A percentile compares a stretch with the other conserved stretches of the same genome.
phyloP scores from a whole-genome alignment of 2,888 invertebrate genomes.

The Unio delphinus region DNA sequence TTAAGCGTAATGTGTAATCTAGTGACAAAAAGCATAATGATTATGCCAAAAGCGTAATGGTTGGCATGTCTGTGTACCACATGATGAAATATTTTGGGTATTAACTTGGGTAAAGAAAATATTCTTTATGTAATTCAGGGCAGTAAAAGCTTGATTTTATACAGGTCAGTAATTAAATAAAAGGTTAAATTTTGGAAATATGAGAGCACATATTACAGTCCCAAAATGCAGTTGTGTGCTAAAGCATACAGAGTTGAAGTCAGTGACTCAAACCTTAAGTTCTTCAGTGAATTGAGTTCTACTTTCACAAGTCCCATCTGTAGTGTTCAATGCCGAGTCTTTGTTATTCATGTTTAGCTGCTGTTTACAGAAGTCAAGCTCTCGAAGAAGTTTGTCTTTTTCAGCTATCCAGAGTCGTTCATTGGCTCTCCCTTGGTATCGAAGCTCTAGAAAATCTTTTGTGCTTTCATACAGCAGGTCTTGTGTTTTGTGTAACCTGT shows the following conservation, averaged over 20 bases:
- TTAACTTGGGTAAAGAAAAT: too few relatives aligned
- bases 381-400: conserved; percentile 67
- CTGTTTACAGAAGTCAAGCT: conserved; percentile 62
- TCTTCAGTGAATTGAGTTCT: conserved; percentile 52
- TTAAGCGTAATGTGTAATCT: too few relatives aligned
- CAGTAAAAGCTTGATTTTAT: too few relatives aligned
- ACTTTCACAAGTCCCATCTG: conserved; percentile 24
- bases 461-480: conserved; percentile 72
- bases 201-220: too few relatives aligned
- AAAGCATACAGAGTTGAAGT: neutral
- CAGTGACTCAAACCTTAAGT: conserved; percentile 41
- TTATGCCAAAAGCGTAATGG: too few relatives aligned
- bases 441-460: conserved; percentile 68
- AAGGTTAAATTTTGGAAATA: too few relatives aligned
- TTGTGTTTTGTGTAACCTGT: conserved; percentile 71
- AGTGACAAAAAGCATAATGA: too few relatives aligned
- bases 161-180: too few relatives aligned
- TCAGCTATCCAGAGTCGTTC: conserved; percentile 70
- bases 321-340: conserved; percentile 40
- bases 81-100: too few relatives aligned
- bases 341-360: conserved; percentile 34
- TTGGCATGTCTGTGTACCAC: too few relatives aligned
- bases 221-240: too few relatives aligned
- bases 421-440: conserved; percentile 65
- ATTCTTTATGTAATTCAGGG: too few relatives aligned